phyloP scores from a whole-genome alignment of 2,888 invertebrate genomes.

The Sarcophaga variegata region DNA sequence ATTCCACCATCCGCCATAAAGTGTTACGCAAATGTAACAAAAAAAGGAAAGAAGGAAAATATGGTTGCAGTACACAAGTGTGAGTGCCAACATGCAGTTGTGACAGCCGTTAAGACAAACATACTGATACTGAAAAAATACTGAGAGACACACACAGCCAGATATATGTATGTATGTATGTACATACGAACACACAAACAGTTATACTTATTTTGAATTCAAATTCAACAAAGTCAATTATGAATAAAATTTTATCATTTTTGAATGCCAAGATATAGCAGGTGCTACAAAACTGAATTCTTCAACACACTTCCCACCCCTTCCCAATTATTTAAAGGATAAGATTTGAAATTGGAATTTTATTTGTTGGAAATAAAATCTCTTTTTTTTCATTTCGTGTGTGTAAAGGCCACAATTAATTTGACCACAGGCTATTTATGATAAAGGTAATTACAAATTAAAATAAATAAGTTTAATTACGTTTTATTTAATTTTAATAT shows the following conservation, averaged over 20 bases:
- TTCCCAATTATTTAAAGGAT: no score
- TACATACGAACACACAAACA: background rate
- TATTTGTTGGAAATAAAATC: no score
- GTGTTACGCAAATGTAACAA: background rate
- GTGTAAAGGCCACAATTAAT: no score
- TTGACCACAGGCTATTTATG: no score
- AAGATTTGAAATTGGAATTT: no score
- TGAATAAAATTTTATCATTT: background rate
- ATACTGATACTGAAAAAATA: background rate
- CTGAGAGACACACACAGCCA: background rate
- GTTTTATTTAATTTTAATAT: no score
- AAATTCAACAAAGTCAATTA: background rate
- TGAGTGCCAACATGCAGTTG: background rate
- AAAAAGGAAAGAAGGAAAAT: background rate
- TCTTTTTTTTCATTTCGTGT: no score
- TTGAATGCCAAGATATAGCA: background rate
- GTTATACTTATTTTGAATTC: background rate
- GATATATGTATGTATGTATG: background rate
- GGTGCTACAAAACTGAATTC: no score
- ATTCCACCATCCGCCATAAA: background rate
- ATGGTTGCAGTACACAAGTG: background rate
- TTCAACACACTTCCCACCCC: no score
- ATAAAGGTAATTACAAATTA: no score
- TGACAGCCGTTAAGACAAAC: conserved; percentile 1
- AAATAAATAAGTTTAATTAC: no score